These are phyloP conservation scores for Armadillidium nasatum DNA, from an alignment of 1,140 invertebrate species.

Conservation along the genomic window DNA sequence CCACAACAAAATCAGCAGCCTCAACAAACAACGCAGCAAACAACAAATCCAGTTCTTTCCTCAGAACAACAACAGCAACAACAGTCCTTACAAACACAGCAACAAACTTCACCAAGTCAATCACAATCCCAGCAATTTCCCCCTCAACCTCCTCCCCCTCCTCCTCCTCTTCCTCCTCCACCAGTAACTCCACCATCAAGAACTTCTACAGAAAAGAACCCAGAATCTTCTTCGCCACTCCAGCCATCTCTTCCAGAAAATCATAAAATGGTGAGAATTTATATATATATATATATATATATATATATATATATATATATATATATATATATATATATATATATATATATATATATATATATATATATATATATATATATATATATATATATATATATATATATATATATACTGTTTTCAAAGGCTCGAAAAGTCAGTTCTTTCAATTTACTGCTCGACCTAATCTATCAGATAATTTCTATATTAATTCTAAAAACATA, in stretches of 20 bases:
- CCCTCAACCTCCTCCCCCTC: no score
- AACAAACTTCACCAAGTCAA: no score
- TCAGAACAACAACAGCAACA: background rate
- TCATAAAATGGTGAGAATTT: constrained; percentile 8
- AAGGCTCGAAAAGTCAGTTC: no score
- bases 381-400: no score
- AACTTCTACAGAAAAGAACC: background rate
- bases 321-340: background rate
- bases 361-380: no score
- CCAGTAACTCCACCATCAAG: background rate
- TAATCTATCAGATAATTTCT: no score
- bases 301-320: background rate
- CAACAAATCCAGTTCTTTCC: no score
- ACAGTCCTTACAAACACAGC: background rate
- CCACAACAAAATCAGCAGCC: background rate
- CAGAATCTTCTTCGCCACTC: background rate
- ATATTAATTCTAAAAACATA: no score
- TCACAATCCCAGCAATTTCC: no score
- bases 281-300: background rate
- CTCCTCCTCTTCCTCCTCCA: background rate
- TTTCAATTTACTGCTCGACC: no score
- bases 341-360: background rate
- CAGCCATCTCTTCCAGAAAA: background rate
- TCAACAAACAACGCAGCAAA: background rate
- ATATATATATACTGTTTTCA: no score